Evolutionary conservation across 2,113 vertebrate species (phyloP), one percentile per base, ranked within the genome.

Genomic region (Heteronetta atricapilla): DNA sequence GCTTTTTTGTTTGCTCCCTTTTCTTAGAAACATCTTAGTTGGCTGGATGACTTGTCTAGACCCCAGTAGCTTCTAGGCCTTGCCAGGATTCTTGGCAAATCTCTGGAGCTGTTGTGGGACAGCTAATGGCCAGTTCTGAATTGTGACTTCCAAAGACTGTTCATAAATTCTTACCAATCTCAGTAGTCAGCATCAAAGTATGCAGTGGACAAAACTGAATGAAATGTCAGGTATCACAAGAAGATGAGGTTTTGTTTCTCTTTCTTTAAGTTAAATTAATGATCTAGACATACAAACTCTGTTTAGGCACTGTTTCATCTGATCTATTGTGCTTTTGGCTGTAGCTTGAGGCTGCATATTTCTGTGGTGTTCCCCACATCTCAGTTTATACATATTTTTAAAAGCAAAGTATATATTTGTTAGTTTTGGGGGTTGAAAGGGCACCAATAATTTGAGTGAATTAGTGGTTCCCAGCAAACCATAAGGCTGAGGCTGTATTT

Each of bases 401-500:
- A 72, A 78, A 85, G 46, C 11, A 34, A 2, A 0, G 0, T 10
- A 8, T 21, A 2, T 29, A 6, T 62, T 42, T 79, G 3, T 67
- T 63, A 46, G 13, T 1, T 55, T 69, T 53, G 12, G 11, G 7
- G 11, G 11, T 16, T 25, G 8, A 46, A 36, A 46, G 67, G 23
- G 28, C 11, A 13, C 2, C 42, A 20, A 50, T 77, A 13, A 0
- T 8, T 68, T 52, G 7, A 34, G 14, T 52, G n/a, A 82, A 36
- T 25, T 38, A 33, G 3, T 34, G 8, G 31, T 34, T 3, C 18
- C 5, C 19, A 48, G 21, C 19, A 5, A 91, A 14, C 9, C 8
- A 13, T 40, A 56, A 80, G 42, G 42, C 25, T 79, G 25, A 6
- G 0, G 1, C 14, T 34, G 11, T 33, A 64, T 82, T 94, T 89